These are phyloP conservation scores for Xylota segnis DNA, from an alignment of 2,888 invertebrate genomes.

Conservation along the genomic window DNA sequence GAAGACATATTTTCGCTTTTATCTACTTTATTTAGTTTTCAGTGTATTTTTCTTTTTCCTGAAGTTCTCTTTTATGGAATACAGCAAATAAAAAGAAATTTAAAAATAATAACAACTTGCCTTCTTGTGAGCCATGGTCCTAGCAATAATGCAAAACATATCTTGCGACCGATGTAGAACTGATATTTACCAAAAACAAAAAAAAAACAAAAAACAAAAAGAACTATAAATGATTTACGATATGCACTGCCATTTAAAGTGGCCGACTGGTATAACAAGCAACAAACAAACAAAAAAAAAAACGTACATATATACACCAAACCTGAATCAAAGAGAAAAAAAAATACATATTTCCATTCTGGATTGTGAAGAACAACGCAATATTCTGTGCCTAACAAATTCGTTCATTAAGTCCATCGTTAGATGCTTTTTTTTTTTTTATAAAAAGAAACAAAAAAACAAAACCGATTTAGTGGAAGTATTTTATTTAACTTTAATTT, in stretches of 20 bases:
- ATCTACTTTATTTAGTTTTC: background rate
- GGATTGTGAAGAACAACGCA: constrained; percentile 64
- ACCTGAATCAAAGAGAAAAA: constrained; percentile 37
- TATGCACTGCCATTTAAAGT: constrained; percentile 69
- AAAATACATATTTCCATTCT: constrained; percentile 38
- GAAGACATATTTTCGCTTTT: constrained; percentile 13
- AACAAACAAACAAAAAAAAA: constrained; percentile 50
- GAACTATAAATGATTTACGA: constrained; percentile 47
- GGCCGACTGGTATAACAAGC: constrained; percentile 70
- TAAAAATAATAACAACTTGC: constrained; percentile 26
- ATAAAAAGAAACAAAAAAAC: background rate
- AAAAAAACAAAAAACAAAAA: constrained; percentile 49
- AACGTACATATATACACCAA: constrained; percentile 24
- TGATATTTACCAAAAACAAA: constrained; percentile 66
- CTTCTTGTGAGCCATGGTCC: constrained; percentile 60
- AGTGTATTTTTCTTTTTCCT: constrained; percentile 14
- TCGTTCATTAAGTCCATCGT: constrained; percentile 55
- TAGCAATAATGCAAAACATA: constrained; percentile 64
- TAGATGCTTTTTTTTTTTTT: constrained; percentile 24
- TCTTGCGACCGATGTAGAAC: constrained; percentile 68
- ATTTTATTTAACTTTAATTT: constrained; percentile 15
- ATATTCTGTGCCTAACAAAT: constrained; percentile 75
- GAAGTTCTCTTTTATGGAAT: constrained; percentile 6
- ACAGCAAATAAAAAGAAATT: constrained; percentile 10
- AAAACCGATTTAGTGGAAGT: constrained; percentile 36